Conservation (phyloP, 2,888 invertebrate genomes). For the Tinea trinotella region DNA sequence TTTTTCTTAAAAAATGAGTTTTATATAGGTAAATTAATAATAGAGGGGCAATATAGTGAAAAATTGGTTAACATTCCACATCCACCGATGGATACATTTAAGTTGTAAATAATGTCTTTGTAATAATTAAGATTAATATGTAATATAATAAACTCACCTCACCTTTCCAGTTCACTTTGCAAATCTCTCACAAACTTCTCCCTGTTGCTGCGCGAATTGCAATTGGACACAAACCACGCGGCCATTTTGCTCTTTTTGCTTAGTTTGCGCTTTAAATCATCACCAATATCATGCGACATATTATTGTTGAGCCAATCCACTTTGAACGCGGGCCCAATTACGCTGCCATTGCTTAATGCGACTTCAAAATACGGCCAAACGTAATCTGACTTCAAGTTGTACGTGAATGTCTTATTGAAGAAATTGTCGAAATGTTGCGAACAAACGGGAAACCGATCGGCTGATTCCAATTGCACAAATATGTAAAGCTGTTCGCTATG, state of each 20-base stretch:
- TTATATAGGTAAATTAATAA: no score
- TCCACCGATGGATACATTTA: no score
- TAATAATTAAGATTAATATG: no score
- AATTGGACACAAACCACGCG: conserved; percentile 28
- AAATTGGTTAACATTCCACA: no score
- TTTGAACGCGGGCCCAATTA: not conserved
- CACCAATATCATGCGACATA: not conserved
- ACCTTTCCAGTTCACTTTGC: conserved; percentile 39
- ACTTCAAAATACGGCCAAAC: conserved; percentile 17
- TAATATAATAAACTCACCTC: no score
- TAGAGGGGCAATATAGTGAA: no score
- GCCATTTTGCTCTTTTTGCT: conserved; percentile 21
- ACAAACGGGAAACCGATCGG: conserved; percentile 16
- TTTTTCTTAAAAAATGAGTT: no score
- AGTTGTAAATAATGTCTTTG: no score
- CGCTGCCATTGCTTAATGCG: not conserved
- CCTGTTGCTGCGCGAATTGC: conserved; percentile 22
- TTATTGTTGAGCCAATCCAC: conserved; percentile 3
- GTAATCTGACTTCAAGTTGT: conserved; percentile 13
- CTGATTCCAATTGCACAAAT: conserved; percentile 18
- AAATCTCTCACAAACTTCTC: conserved; percentile 32
- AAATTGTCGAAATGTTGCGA: conserved; percentile 10
- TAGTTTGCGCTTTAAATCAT: not conserved
- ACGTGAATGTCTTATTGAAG: conserved; percentile 19
- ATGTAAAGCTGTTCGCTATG: conserved; percentile 3